Evolutionary conservation across 2,797 vertebrate genomes (phyloP), one percentile per base, ranked within the genome.

Genomic region (Poeciliopsis turneri): DNA sequence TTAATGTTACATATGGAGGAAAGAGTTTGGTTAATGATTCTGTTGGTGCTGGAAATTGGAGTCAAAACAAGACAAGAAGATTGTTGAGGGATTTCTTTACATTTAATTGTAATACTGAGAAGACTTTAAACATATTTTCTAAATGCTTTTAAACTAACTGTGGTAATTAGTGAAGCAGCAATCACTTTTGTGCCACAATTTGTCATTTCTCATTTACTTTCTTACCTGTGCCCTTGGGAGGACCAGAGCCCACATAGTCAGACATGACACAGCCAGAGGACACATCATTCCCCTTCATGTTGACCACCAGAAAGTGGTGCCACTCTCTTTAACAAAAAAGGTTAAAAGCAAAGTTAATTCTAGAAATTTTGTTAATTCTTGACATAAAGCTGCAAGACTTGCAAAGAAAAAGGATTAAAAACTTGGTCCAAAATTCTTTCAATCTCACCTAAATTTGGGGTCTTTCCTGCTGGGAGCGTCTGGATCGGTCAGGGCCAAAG

Each of bases 281-380:
- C 61, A 99, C 90, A 0, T 99, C 91, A 0, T 96, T 98, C 25
- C 98, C 98, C 72, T 97, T 99, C 97, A 99, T 97, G 94, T 99
- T 99, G 89, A 97, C 96, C 85, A 99, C 95, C 87, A 99, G 89
- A 75, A 98, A 99, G 87, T 99, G 98, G 82, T 99, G 98, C 98
- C 98, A 99, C 78, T 99, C 98, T 88, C 98, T 99, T 47, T 13
- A n/a, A 13, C 25, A 28, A 82, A 53, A 78, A 59, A 28, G 1
- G 49, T 51, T 57, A 16, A 74, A 28, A 39, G 10, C 18, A 49
- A 55, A 69, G 0, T 46, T 55, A 10, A 47, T 72, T 61, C 18
- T 7, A 12, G 23, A 72, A 3, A 28, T 28, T 16, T 13, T 16
- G 20, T 39, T 64, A 64, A 36, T 36, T 64, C 6, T 18, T 64